Percentiles rank a stretch among this genome's conserved stretches.
Evolutionary conservation across 92 coral and sea anemone species (phyloP).

Genomic region (Plumapathes pennacea): DNA sequence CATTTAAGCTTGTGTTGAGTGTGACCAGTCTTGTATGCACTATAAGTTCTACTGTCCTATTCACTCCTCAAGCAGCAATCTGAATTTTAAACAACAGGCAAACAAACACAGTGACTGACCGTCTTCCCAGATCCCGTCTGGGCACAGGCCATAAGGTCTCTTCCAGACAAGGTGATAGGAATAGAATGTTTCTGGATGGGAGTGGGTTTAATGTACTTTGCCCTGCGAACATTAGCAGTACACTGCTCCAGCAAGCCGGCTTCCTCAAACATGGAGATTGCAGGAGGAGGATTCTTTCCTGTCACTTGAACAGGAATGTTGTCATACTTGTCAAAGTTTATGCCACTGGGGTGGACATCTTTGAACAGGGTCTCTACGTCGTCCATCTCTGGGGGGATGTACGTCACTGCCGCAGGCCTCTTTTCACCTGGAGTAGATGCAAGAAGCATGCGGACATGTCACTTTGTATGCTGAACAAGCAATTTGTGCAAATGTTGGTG

Average conservation of each 20-base stretch:
- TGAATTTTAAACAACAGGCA: no score
- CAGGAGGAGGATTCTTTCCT: constrained; percentile 65
- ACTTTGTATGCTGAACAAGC: no score
- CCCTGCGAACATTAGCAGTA: constrained; percentile 66
- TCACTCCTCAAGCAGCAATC: no score
- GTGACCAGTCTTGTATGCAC: no score
- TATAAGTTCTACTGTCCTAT: no score
- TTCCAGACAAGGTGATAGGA: constrained; percentile 74
- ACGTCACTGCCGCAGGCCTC: constrained; percentile 70
- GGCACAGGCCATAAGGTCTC: constrained; percentile 99
- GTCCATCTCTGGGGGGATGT: constrained; percentile 86
- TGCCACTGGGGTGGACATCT: constrained; percentile 80
- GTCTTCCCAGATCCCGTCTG: constrained; percentile 99
- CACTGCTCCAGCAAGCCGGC: constrained; percentile 74
- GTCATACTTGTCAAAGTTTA: constrained; percentile 94
- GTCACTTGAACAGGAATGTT: constrained; percentile 78
- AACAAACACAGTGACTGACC: no score
- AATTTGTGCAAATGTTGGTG: no score
- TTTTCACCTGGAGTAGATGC: constrained; percentile 28
- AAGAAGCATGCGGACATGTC: not conserved
- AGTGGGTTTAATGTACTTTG: constrained; percentile 83
- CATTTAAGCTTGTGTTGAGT: no score
- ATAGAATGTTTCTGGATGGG: constrained; percentile 93
- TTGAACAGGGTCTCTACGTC: constrained; percentile 68
- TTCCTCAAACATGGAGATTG: constrained; percentile 72